A percentile compares a stretch with the other conserved stretches of the same genome.
phyloP scores from a whole-genome alignment of 2,797 vertebrate species.

The Loriculus beryllinus region DNA sequence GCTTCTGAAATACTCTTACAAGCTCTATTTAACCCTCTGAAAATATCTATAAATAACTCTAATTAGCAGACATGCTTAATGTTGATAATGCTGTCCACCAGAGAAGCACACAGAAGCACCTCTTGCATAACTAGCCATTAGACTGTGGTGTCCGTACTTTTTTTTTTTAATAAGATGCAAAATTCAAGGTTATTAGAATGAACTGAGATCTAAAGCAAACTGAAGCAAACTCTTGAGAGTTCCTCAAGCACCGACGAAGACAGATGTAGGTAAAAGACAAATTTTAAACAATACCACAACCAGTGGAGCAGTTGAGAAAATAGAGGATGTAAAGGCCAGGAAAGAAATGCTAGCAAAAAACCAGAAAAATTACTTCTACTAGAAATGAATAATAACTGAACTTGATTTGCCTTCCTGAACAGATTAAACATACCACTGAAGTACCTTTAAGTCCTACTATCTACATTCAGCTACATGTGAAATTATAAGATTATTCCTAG shows the following conservation, averaged over 20 bases:
- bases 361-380: neutral
- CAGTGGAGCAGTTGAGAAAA: neutral
- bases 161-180: neutral
- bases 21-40: neutral
- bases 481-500: neutral
- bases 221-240: neutral
- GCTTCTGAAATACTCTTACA: neutral
- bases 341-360: neutral
- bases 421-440: neutral
- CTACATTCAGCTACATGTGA: fast-evolving
- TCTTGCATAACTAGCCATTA: neutral
- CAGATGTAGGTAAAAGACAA: fast-evolving
- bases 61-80: neutral
- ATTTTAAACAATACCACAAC: neutral
- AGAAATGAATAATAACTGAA: neutral
- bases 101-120: neutral
- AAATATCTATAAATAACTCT: neutral
- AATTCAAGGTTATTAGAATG: neutral
- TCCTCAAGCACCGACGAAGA: neutral
- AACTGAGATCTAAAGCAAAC: neutral
- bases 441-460: neutral
- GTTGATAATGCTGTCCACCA: neutral
- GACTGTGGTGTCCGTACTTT: fast-evolving
- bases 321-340: neutral
- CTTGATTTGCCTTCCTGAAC: neutral